Evolutionary conservation across 2,797 vertebrate genomes (phyloP).

Genomic region (Hemitrygon akajei): DNA sequence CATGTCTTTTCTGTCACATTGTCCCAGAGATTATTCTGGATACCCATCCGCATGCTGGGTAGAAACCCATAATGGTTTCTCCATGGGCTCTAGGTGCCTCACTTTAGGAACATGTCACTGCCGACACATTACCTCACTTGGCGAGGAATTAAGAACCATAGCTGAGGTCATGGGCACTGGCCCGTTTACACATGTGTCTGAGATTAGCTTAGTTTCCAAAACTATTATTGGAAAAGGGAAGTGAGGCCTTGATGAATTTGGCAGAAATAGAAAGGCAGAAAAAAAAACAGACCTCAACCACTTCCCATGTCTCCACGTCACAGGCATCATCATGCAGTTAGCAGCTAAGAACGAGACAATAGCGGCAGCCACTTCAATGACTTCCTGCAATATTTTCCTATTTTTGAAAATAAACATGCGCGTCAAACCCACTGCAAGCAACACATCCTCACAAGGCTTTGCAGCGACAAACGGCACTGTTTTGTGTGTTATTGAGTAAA

Average conservation of each 20-base stretch:
- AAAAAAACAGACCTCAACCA: conserved; percentile 13
- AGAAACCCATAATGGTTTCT: not conserved
- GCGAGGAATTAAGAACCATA: not conserved
- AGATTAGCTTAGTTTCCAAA: not conserved
- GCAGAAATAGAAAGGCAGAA: not conserved
- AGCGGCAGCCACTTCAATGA: not conserved
- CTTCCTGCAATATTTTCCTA: conserved; percentile 14
- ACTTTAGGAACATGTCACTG: not conserved
- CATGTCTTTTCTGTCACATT: not conserved
- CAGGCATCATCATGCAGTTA: not conserved
- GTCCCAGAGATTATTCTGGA: not conserved
- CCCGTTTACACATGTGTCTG: not conserved
- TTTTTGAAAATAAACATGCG: not conserved
- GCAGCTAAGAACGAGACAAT: not conserved
- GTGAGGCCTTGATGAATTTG: not conserved
- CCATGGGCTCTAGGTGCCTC: not conserved
- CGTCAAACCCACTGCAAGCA: not conserved
- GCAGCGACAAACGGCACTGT: not conserved
- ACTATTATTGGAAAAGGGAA: conserved; percentile 35
- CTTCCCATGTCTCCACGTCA: not conserved
- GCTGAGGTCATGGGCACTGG: not conserved
- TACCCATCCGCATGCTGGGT: too few species aligned
- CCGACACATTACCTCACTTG: not conserved
- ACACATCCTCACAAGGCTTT: not conserved
- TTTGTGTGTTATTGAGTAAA: not conserved